These are phyloP conservation scores for Megalops cyprinoides DNA, from an alignment of 2,797 vertebrate species.

Conservation along the genomic window DNA sequence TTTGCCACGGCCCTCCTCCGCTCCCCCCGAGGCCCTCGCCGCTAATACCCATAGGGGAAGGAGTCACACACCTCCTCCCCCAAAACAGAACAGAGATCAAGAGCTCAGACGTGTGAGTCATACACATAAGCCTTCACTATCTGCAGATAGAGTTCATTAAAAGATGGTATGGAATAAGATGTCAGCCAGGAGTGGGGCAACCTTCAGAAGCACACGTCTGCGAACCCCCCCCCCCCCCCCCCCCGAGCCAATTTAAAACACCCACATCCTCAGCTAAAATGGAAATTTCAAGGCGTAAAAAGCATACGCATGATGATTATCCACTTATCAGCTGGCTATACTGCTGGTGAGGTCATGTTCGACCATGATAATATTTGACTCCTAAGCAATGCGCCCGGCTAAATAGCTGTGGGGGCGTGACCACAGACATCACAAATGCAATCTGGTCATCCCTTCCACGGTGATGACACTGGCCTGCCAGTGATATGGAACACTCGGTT, in stretches of 20 bases:
- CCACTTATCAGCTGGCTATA: conserved; percentile 8
- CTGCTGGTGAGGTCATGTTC: background rate
- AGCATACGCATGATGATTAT: conserved; percentile 14
- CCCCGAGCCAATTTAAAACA: background rate
- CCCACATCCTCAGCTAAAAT: conserved; percentile 23
- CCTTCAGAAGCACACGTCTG: background rate
- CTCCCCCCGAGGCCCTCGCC: background rate
- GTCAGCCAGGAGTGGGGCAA: background rate
- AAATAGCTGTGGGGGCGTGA: background rate
- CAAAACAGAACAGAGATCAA: conserved; percentile 35
- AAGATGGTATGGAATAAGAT: background rate
- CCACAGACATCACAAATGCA: background rate
- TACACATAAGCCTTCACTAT: background rate
- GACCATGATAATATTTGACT: background rate
- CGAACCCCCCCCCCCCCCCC: background rate
- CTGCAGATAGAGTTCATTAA: background rate
- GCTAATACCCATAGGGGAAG: conserved; percentile 8
- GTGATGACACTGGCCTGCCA: background rate
- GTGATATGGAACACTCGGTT: background rate
- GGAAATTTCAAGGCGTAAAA: conserved; percentile 4
- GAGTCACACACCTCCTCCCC: conserved; percentile 26
- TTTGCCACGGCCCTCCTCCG: conserved; percentile 10
- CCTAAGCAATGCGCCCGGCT: background rate
- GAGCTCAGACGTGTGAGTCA: conserved; percentile 41
- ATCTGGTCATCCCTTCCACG: background rate